Conservation (phyloP, 2,113 vertebrate genomes). For the Ctenomys sociabilis region DNA sequence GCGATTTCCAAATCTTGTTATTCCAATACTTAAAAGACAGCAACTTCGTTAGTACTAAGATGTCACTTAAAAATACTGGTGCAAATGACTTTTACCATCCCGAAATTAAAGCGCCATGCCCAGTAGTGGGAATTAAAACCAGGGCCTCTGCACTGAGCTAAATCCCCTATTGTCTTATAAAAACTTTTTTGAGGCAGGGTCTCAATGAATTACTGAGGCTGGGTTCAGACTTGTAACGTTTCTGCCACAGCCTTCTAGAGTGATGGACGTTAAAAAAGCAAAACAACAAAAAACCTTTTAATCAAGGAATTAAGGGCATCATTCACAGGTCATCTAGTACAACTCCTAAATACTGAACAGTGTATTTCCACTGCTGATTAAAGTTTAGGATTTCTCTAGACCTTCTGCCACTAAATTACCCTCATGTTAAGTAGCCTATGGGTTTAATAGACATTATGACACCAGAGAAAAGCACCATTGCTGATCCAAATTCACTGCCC, state of each 20-base stretch:
- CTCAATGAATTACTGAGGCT: not conserved
- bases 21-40: not conserved
- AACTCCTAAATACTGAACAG: not conserved
- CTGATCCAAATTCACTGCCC: not conserved
- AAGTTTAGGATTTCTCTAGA: not conserved
- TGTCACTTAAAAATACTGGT: not conserved
- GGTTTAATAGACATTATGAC: not conserved
- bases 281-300: not conserved
- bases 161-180: not conserved
- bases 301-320: no score
- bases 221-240: not conserved
- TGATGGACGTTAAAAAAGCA: not conserved
- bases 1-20: not conserved
- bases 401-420: not conserved
- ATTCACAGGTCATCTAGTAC: not conserved
- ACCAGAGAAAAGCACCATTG: fast-evolving
- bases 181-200: not conserved
- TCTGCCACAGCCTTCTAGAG: not conserved
- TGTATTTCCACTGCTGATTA: fast-evolving
- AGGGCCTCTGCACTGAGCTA: not conserved
- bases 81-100: not conserved
- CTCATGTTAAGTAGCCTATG: fast-evolving
- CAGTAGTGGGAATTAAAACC: not conserved
- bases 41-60: not conserved
- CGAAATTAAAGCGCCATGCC: not conserved